Evolutionary conservation across 30 jellyfish, hydroid and myxozoan genomes (phyloP), one percentile per base, ranked within the genome.

Genomic region (Hydractinia symbiolongicarpus): DNA sequence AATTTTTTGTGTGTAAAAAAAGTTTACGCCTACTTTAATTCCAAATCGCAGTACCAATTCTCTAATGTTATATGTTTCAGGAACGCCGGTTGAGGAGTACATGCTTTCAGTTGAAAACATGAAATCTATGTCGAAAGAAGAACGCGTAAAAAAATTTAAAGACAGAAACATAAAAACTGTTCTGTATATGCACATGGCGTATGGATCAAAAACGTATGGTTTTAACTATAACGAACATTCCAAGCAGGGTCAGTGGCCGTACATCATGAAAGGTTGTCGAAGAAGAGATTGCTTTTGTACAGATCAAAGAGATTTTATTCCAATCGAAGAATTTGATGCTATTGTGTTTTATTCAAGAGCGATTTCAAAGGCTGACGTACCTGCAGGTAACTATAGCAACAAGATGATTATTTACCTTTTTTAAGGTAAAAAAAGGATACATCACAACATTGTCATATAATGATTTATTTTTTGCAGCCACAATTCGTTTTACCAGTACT

Each of bases 61-160:
- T n/a, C 44, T 30, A 30, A 30, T 30, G 44, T 75, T 50, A 89
- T 78, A 78, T 86, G 70, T 70, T 72, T 81, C 60, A 64, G 74
- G 74, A 7, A 51, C 40, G 74, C 74, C 74, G 40, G 40, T 64
- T 51, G 74, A 64, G 40, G 74, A 64, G 40, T 64, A n/a, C 17
- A 6, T 64, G 40, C 4, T n/a, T 13, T 64, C 74, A 64, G 74
- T 64, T 44, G 74, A 7, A 13, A 64, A 64, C 16, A 64, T 64
- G 74, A 64, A 64, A 13, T n/a, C 9, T 7, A 7, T 64, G 74
- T n/a, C 74, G 40, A 44, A 44, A 13, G n/a, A 64, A 7, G 52
- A 64, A 51, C 74, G 74, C 40, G 9, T 64, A 6, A n/a, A 7
- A 6, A 13, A 7, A 64, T 64, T 64, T 7, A 64, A 64, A 51